phyloP scores from a whole-genome alignment of 2,113 vertebrate species.

The Pyrgilauda ruficollis region DNA sequence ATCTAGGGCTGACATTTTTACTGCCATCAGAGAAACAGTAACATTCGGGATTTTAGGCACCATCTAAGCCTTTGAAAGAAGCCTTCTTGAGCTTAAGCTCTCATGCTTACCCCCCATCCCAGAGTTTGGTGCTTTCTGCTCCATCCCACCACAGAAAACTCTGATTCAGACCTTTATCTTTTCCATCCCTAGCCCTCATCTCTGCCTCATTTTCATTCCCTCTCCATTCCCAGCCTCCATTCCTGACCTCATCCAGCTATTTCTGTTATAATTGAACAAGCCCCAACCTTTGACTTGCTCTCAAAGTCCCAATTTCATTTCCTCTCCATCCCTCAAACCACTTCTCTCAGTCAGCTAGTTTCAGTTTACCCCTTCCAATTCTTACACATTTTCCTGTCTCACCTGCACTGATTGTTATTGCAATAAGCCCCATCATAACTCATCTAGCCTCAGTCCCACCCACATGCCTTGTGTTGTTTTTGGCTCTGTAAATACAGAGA shows the following conservation, averaged over 20 bases:
- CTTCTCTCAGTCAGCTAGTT: background rate
- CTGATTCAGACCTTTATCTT: background rate
- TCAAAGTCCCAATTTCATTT: background rate
- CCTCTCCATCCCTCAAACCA: background rate
- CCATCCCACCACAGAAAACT: background rate
- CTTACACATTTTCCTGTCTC: background rate
- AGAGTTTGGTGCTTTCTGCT: background rate
- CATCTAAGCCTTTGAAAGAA: background rate
- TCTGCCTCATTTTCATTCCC: background rate
- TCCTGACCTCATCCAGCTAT: background rate
- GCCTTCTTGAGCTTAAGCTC: background rate
- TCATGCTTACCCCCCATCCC: background rate
- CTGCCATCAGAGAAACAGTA: background rate
- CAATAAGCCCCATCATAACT: background rate
- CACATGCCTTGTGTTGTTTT: fast-evolving
- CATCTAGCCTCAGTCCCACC: background rate
- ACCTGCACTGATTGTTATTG: background rate
- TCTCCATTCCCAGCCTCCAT: background rate
- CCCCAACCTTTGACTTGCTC: background rate
- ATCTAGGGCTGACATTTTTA: background rate
- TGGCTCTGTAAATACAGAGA: background rate
- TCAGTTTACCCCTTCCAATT: background rate
- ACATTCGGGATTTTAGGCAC: background rate
- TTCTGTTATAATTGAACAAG: background rate
- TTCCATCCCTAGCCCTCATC: background rate